Evolutionary conservation across 2,888 invertebrate species (phyloP), one percentile per base, ranked within the genome.

Genomic region (Cabera pusaria): DNA sequence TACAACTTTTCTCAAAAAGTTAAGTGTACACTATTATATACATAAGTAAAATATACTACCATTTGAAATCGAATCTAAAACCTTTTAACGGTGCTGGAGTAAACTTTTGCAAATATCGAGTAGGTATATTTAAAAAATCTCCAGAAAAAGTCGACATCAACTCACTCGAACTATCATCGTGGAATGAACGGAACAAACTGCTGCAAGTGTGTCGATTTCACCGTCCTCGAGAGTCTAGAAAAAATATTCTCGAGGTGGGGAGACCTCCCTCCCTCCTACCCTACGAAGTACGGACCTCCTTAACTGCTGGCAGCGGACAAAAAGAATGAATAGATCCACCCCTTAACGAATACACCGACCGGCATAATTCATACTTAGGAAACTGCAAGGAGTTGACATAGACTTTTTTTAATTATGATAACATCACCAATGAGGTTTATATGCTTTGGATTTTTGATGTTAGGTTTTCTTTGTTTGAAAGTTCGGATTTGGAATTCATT

Each of bases 261-360:
- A 52, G 42, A 35, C 49, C n/a, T n/a, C n/a, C 49, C 66, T 60
- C 71, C 48, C 4, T 14, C 2, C 14, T 4, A 14, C 56, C 48
- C 20, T 14, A 23, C 33, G 36, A 27, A 45, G 34, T 60, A 66
- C 71, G 77, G 80, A 79, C 83, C 86, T 85, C 87, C 87, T 86
- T 88, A 85, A 85, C 83, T 81, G 85, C 73, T 78, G 65, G 62
- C 63, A 75, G 74, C 85, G 87, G 84, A 86, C 88, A 87, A 88
- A 88, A 88, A 87, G 87, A 88, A 87, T 87, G 87, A 87, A 88
- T 87, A 75, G 85, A 87, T 85, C 84, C 85, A 84, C 87, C 87
- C 84, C 88, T 83, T 86, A 86, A 83, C 87, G 87, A 87, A 84
- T 85, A 87, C 85, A 87, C 87, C 87, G 87, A 86, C 75, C 87